phyloP scores from a whole-genome alignment of 2,113 vertebrate genomes.

The Felis catus region F.catus_Fca126_mat1.0 CM031412.1:174199501-174200000 shows the following conservation, averaged over 20 bases:
- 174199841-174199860: constrained; percentile 80
- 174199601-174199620: background rate
- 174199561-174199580: background rate
- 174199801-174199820: constrained; percentile 88
- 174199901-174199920: background rate
- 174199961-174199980: background rate
- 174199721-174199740: constrained; percentile 15
- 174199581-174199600: background rate
- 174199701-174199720: background rate
- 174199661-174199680: background rate
- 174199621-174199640: no score
- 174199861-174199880: constrained; percentile 27
- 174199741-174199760: constrained; percentile 60
- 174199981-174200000: background rate
- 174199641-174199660: no score
- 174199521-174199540: background rate
- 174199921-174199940: background rate
- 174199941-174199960: rapidly evolving
- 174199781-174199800: constrained; percentile 86
- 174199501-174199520: background rate
- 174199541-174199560: background rate
- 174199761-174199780: constrained; percentile 78
- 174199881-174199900: constrained; percentile 13
- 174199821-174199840: constrained; percentile 84
- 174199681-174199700: background rate